Percentiles rank a stretch among this genome's conserved stretches.
Evolutionary conservation across 2,888 invertebrate species (phyloP).

Genomic region (Apantesis nais): DNA sequence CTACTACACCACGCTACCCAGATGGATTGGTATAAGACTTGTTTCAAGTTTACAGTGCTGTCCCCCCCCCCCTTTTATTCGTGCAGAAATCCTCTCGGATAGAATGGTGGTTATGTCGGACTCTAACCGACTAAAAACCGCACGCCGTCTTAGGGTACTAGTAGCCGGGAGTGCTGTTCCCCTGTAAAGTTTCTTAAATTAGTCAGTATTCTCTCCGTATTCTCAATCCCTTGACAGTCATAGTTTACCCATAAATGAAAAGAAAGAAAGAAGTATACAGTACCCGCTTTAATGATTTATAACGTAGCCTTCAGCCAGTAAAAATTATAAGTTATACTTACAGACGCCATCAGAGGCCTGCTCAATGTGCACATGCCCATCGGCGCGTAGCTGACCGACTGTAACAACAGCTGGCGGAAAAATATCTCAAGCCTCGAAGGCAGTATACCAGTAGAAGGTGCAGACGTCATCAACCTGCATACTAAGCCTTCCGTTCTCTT

Average conservation of each 20-base stretch:
- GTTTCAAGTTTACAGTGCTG: no score
- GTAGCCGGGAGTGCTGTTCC: no score
- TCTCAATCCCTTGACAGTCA: neutral
- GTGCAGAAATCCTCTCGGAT: no score
- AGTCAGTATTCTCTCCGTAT: no score
- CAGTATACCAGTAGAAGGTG: constrained; percentile 75
- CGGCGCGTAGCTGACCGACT: constrained; percentile 84
- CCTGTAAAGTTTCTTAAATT: no score
- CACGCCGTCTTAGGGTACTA: no score
- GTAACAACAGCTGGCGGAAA: constrained; percentile 84
- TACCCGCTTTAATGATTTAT: neutral
- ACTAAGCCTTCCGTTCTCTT: constrained; percentile 75
- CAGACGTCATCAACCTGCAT: constrained; percentile 72
- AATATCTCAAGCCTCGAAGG: constrained; percentile 84
- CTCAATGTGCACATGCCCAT: constrained; percentile 86
- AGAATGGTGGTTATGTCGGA: no score
- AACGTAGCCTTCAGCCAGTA: neutral
- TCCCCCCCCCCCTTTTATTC: no score
- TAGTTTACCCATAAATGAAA: no score
- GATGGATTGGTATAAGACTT: no score
- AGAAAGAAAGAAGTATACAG: neutral
- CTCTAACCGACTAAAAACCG: no score
- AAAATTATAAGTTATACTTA: constrained; percentile 55
- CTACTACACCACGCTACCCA: no score
- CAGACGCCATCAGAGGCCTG: constrained; percentile 85